These are phyloP conservation scores for Synchiropus splendidus DNA, from an alignment of 2,113 vertebrate genomes.

Conservation along the genomic window DNA sequence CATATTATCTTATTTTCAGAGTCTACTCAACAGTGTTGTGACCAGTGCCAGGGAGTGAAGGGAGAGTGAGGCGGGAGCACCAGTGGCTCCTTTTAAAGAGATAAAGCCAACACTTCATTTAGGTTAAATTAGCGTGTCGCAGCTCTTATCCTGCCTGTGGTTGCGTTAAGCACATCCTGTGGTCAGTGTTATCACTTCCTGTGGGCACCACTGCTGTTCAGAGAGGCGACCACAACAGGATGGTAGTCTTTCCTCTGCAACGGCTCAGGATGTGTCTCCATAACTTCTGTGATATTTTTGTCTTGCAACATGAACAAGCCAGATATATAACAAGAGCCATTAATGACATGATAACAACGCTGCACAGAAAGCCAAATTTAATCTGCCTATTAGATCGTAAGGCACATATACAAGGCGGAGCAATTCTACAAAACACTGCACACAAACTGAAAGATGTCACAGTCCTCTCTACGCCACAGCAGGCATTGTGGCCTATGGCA, in stretches of 20 bases:
- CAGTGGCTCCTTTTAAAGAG: constrained; percentile 14
- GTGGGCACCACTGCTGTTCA: constrained; percentile 32
- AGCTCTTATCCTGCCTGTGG: constrained; percentile 45
- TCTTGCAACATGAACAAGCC: constrained; percentile 34
- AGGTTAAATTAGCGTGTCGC: constrained; percentile 32
- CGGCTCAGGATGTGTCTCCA: background rate
- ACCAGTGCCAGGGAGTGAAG: constrained; percentile 37
- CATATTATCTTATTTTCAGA: too few relatives aligned
- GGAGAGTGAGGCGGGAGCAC: constrained; percentile 24
- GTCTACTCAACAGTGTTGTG: too few relatives aligned
- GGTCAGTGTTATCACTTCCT: constrained; percentile 61
- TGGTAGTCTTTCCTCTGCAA: constrained; percentile 4
- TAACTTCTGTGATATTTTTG: too few relatives aligned
- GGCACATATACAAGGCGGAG: constrained; percentile 53
- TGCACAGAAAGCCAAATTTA: constrained; percentile 1
- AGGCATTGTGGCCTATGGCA: constrained; percentile 66
- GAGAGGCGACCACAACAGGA: constrained; percentile 12
- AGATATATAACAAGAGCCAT: too few relatives aligned
- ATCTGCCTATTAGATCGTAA: too few relatives aligned
- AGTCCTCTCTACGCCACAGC: constrained; percentile 57
- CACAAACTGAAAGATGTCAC: constrained; percentile 42
- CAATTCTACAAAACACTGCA: constrained; percentile 58
- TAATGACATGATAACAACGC: constrained; percentile 27
- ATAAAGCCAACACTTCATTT: constrained; percentile 45
- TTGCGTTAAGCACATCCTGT: constrained; percentile 47